phyloP scores from a whole-genome alignment of 2,888 invertebrate species.

The Tenthredo mesomela region DNA sequence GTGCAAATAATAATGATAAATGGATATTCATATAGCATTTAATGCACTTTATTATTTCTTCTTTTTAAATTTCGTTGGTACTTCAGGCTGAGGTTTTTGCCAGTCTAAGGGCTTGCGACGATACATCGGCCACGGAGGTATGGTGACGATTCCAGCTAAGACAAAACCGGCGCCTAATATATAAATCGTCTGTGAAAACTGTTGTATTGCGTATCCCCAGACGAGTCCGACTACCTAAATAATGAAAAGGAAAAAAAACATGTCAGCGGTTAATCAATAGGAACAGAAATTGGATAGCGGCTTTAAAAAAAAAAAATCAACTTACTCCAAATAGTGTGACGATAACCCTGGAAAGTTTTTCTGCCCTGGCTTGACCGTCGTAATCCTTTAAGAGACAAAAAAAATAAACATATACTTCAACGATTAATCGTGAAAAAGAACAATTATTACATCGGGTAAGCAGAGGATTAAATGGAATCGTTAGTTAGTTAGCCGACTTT shows the following conservation, averaged over 20 bases:
- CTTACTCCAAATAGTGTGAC: conserved; percentile 92
- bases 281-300: neutral
- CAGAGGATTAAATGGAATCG: neutral
- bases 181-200: conserved; percentile 97
- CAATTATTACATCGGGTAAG: neutral
- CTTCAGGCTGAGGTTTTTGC: conserved; percentile 87
- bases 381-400: conserved; percentile 84
- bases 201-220: conserved; percentile 96
- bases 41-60: conserved; percentile 75
- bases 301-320: neutral
- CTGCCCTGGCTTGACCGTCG: conserved; percentile 94
- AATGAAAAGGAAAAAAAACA: conserved; percentile 53
- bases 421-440: neutral
- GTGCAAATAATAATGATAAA: neutral
- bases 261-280: neutral
- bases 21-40: neutral
- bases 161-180: conserved; percentile 95
- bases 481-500: neutral
- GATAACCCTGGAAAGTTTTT: conserved; percentile 93
- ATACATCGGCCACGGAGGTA: conserved; percentile 99
- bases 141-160: conserved; percentile 91
- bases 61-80: conserved; percentile 76
- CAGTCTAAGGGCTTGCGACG: conserved; percentile 92
- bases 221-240: conserved; percentile 88
- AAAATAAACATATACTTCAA: neutral